Evolutionary conservation across 2,113 vertebrate genomes (phyloP), one percentile per base, ranked within the genome.

Genomic region (rabbit (Oryctolagus cuniculus)): DNA sequence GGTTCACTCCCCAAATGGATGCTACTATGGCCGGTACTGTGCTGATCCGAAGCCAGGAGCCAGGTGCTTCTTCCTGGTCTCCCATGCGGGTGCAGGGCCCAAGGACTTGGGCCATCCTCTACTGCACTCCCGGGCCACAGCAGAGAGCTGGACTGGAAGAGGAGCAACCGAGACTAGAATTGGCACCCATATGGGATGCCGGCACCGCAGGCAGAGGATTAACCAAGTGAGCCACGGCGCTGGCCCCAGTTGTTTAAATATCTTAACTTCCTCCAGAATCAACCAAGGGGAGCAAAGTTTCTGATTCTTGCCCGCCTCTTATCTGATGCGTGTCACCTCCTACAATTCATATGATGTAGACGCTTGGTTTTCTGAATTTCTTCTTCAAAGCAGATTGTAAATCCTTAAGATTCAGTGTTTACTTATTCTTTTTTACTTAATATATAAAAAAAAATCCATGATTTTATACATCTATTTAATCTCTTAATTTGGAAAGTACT

Each of bases 191-290:
- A 44, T 44, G 44, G 44, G 44, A 6, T 44, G 44, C 1, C 44
- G 1, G 44, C 44, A 9, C 44, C 44, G 0, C 44, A 44, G 44
- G 44, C 7, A 1, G 44, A 44, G 44, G 44, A 44, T 44, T 44
- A 44, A 44, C 44, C 44, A 44, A 44, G 44, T 44, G 44, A 44
- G 44, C 44, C 44, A 44, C 7, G 7, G 44, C 7, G 44, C 44
- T 44, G 44, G 44, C 44, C 44, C 44, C 7, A 34, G 13, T 58
- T 27, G 67, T 95, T 83, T 44, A 53, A 94, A 64, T 89, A 64
- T 24, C 44, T 82, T 53, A 67, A 34, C 87, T 92, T 77, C 86
- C 63, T 94, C 10, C 24, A 79, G 61, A 92, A 38, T 90, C n/a
- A 87, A 53, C 36, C 44, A 72, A 61, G 34, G 80, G n/a, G 17